These are phyloP conservation scores for Sphenodon punctatus DNA, from an alignment of 2,797 vertebrate species.

Conservation along the genomic window DNA sequence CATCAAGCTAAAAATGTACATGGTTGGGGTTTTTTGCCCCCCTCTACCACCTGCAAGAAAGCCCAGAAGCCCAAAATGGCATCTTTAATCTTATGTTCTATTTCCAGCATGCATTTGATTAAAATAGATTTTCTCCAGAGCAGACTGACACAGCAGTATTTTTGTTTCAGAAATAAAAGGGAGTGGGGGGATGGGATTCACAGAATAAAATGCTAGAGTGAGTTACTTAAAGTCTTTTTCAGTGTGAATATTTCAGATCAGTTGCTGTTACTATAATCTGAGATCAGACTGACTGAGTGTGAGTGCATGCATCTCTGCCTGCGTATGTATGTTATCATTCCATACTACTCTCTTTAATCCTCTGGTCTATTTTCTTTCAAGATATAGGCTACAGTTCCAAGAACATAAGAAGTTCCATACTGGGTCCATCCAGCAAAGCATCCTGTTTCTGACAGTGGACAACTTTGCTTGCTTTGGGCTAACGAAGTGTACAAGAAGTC, in stretches of 20 bases:
- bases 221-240: conserved; percentile 21
- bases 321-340: background rate
- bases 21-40: background rate
- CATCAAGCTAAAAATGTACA: conserved; percentile 34
- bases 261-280: background rate
- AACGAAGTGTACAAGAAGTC: background rate
- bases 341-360: background rate
- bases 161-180: conserved; percentile 31
- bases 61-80: conserved; percentile 45
- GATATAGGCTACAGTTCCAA: background rate
- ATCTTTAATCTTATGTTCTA: conserved; percentile 64
- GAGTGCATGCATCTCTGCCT: background rate
- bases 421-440: too few relatives aligned
- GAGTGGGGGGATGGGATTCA: too few relatives aligned
- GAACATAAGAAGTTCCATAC: too few relatives aligned
- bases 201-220: conserved; percentile 36
- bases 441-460: too few relatives aligned
- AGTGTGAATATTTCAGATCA: conserved; percentile 2
- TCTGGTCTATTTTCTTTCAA: background rate
- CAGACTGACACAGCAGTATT: conserved; percentile 38
- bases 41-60: conserved; percentile 4
- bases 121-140: conserved; percentile 45
- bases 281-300: background rate
- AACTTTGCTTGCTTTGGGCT: too few relatives aligned
- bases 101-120: conserved; percentile 58